Conservation (phyloP, 2,888 invertebrate genomes). For the Drosophila kokeensis region DNA sequence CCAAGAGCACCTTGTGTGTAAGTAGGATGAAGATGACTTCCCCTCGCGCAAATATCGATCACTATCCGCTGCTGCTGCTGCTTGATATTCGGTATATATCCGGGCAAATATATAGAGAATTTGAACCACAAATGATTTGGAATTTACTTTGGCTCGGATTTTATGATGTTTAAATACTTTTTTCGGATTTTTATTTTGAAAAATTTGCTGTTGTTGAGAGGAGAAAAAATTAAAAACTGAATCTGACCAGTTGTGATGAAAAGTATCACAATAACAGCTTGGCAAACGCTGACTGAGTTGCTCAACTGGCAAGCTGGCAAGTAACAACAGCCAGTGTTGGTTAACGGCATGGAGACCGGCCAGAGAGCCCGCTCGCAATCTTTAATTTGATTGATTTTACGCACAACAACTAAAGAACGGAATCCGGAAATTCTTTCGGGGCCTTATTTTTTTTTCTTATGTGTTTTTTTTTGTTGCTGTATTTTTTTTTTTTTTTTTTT, state of each 20-base stretch:
- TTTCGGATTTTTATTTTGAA: slow-evolving; percentile 57
- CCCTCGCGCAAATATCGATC: background rate
- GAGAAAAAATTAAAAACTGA: slow-evolving; percentile 29
- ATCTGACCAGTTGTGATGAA: slow-evolving; percentile 45
- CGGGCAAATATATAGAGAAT: background rate
- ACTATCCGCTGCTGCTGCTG: slow-evolving; percentile 5
- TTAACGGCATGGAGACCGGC: slow-evolving; percentile 7
- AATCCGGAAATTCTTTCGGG: slow-evolving; percentile 11
- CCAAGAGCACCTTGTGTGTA: slow-evolving; percentile 13
- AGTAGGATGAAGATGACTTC: background rate
- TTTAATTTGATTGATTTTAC: slow-evolving; percentile 56
- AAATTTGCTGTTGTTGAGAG: slow-evolving; percentile 55
- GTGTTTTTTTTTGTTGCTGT: background rate
- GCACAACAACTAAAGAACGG: background rate
- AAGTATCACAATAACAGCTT: slow-evolving; percentile 29
- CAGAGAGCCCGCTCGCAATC: slow-evolving; percentile 14
- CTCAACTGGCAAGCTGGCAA: background rate
- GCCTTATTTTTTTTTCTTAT: slow-evolving; percentile 11
- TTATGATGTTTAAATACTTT: slow-evolving; percentile 29
- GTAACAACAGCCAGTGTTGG: slow-evolving; percentile 36
- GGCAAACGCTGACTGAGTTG: slow-evolving; percentile 36
- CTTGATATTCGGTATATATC: background rate
- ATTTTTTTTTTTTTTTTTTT: background rate
- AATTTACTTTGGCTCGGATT: slow-evolving; percentile 22
- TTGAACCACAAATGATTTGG: slow-evolving; percentile 15